Conservation (phyloP, 1,140 invertebrate genomes). For the Penaeus indicus region DNA sequence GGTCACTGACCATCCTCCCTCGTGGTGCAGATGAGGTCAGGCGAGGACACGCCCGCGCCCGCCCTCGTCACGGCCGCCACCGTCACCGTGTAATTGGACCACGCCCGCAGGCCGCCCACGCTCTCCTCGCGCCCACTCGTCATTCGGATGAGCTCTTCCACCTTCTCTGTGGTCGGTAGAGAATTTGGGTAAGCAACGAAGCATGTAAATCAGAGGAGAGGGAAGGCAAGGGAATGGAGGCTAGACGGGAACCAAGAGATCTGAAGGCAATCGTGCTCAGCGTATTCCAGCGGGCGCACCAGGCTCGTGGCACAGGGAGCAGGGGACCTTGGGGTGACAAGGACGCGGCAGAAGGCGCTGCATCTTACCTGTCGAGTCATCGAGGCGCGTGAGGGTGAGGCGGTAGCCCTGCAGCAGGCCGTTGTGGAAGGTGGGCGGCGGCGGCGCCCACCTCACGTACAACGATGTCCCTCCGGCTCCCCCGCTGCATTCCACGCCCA, state of each 20-base stretch:
- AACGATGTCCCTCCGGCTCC: slow-evolving; percentile 81
- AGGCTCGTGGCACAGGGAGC: no score
- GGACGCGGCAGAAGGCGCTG: no score
- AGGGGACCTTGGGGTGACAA: no score
- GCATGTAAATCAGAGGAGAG: no score
- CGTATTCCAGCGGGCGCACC: no score
- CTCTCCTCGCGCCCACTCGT: slow-evolving; percentile 70
- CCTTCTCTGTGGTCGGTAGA: background rate
- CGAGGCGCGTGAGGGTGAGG: slow-evolving; percentile 71
- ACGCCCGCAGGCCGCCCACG: slow-evolving; percentile 70
- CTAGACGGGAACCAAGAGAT: no score
- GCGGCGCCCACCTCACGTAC: slow-evolving; percentile 85
- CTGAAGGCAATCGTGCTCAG: no score
- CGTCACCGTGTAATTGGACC: slow-evolving; percentile 73
- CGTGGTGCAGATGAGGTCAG: slow-evolving; percentile 71
- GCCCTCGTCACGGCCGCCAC: slow-evolving; percentile 72
- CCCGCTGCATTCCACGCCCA: slow-evolving; percentile 79
- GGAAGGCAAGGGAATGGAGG: no score
- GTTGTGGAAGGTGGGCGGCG: slow-evolving; percentile 82
- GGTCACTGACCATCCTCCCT: slow-evolving; percentile 70
- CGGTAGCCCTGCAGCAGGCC: slow-evolving; percentile 90
- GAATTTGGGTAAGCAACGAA: no score
- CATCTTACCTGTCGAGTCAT: slow-evolving; percentile 40
- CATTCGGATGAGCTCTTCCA: slow-evolving; percentile 38
- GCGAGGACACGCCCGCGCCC: slow-evolving; percentile 72